Evolutionary conservation across 2,113 vertebrate species (phyloP).

Genomic region (Trochalopteron elliotii): DNA sequence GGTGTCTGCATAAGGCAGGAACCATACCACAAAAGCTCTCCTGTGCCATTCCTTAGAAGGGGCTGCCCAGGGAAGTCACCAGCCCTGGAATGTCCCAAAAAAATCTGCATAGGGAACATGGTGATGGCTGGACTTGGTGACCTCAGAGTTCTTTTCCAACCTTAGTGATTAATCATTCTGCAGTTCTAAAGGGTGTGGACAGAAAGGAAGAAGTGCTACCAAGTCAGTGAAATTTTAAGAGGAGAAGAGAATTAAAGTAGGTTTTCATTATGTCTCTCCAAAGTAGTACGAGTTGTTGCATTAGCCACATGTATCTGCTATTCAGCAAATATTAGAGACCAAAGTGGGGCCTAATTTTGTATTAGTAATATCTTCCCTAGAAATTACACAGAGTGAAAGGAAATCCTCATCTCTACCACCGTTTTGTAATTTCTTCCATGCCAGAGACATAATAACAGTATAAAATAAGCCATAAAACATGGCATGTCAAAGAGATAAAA

Average conservation of each 20-base stretch:
- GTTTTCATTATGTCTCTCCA: not conserved
- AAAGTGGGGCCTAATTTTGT: not conserved
- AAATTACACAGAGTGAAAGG: not conserved
- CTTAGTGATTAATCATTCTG: not conserved
- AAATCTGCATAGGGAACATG: too few species aligned
- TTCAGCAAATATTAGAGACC: not conserved
- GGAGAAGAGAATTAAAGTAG: not conserved
- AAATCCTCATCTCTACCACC: not conserved
- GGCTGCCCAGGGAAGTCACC: not conserved
- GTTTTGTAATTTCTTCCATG: not conserved
- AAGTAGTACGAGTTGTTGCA: not conserved
- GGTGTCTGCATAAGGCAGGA: not conserved
- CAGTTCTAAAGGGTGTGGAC: rapidly evolving
- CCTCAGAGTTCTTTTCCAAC: not conserved
- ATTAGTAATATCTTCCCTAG: not conserved
- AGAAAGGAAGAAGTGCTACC: not conserved
- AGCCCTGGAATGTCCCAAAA: not conserved
- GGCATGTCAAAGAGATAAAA: not conserved
- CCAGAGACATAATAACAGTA: not conserved
- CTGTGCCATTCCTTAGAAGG: not conserved
- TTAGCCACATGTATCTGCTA: not conserved
- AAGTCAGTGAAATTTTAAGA: not conserved
- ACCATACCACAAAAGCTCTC: rapidly evolving
- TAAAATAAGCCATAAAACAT: not conserved
- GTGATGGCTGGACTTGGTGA: not conserved